Conservation (phyloP, 2,888 invertebrate genomes). For the Chrysodeixis includens region DNA sequence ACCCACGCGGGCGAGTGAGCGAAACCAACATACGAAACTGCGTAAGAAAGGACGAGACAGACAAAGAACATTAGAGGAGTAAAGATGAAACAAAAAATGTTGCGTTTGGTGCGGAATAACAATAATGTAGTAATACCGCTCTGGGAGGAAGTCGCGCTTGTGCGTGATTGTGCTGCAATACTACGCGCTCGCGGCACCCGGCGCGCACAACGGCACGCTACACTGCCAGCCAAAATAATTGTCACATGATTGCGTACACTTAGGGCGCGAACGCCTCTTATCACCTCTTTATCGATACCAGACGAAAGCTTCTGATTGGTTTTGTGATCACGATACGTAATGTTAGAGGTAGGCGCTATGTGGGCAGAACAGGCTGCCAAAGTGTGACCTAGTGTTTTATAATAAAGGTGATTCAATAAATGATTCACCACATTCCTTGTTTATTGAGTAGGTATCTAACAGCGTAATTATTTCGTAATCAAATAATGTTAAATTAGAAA, state of each 20-base stretch:
- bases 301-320: not conserved
- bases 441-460: not conserved
- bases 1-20: slow-evolving; percentile 68
- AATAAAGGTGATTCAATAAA: not conserved
- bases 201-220: not conserved
- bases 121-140: slow-evolving; percentile 55
- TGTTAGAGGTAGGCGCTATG: not conserved
- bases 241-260: not conserved
- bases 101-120: slow-evolving; percentile 66
- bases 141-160: slow-evolving; percentile 41
- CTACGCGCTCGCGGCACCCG: slow-evolving; percentile 12
- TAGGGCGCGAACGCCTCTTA: not conserved
- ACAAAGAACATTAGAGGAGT: slow-evolving; percentile 60
- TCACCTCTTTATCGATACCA: not conserved
- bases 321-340: not conserved
- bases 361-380: slow-evolving; percentile 1
- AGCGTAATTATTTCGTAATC: not conserved
- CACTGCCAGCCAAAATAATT: slow-evolving; percentile 16
- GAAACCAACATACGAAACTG: slow-evolving; percentile 53
- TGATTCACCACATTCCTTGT: slow-evolving; percentile 2
- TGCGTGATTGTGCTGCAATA: slow-evolving; percentile 34
- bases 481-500: not conserved
- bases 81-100: slow-evolving; percentile 70
- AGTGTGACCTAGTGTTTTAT: slow-evolving; percentile 4
- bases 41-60: slow-evolving; percentile 56